These are phyloP conservation scores for Heliconius aoede DNA, from an alignment of 2,888 invertebrate species.

Conservation along the genomic window DNA sequence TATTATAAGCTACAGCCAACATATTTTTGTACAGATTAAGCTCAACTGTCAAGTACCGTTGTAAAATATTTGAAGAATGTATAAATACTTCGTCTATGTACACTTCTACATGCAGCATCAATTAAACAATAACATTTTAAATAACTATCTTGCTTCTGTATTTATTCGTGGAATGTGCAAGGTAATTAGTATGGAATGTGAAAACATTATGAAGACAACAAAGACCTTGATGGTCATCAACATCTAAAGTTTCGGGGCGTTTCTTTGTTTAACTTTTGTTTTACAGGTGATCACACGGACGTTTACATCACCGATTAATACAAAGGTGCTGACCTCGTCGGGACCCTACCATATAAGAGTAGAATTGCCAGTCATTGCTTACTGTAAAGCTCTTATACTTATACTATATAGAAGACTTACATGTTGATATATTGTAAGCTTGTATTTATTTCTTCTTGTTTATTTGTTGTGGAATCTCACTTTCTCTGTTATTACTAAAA, in stretches of 20 bases:
- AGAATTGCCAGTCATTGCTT: slow-evolving; percentile 40
- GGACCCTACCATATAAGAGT: slow-evolving; percentile 28
- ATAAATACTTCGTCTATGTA: not conserved
- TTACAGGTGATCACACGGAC: slow-evolving; percentile 15
- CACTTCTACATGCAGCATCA: not conserved
- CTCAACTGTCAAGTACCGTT: not conserved
- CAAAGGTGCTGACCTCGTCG: slow-evolving; percentile 41
- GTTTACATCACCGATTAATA: slow-evolving; percentile 34
- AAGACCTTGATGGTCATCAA: not conserved
- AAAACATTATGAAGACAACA: not conserved
- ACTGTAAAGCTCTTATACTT: slow-evolving; percentile 26
- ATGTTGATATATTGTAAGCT: not conserved
- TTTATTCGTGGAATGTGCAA: not conserved
- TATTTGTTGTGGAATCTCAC: not conserved
- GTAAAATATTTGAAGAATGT: not conserved
- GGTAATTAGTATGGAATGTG: not conserved
- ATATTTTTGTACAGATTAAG: not conserved
- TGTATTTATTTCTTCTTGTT: not conserved
- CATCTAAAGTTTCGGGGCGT: not conserved
- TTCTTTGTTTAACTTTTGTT: slow-evolving; percentile 15
- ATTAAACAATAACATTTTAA: slow-evolving; percentile 12
- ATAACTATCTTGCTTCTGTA: not conserved
- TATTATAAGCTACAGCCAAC: too few relatives aligned
- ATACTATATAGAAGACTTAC: not conserved
- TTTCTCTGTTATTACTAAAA: not conserved